phyloP scores from a whole-genome alignment of 2,797 vertebrate genomes.

The Hapalemur alaotrensis region DNA sequence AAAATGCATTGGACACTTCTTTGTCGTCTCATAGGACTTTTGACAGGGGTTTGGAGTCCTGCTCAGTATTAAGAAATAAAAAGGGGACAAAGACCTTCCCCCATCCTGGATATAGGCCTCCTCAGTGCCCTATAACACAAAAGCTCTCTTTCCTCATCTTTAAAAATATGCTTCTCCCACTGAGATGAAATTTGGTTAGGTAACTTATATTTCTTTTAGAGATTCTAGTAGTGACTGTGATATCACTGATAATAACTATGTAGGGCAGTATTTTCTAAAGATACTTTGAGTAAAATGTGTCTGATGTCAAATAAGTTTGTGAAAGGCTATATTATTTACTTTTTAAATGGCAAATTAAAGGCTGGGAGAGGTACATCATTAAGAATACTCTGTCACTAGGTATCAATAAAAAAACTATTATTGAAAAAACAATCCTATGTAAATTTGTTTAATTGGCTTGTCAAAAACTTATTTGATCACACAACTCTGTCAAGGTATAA shows the following conservation, averaged over 20 bases:
- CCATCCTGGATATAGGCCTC: neutral
- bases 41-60: neutral
- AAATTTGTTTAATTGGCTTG: slow-evolving; percentile 40
- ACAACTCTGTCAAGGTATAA: neutral
- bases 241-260: slow-evolving; percentile 34
- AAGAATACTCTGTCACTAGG: neutral
- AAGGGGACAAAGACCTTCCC: neutral
- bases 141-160: slow-evolving; percentile 27
- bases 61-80: slow-evolving; percentile 6
- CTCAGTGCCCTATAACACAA: slow-evolving; percentile 2
- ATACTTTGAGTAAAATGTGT: slow-evolving; percentile 5
- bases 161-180: slow-evolving; percentile 22
- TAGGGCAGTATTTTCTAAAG: slow-evolving; percentile 27
- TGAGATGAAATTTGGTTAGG: neutral
- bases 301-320: neutral
- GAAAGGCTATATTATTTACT: neutral
- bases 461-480: slow-evolving; percentile 31
- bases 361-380: neutral
- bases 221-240: neutral
- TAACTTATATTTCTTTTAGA: slow-evolving; percentile 15
- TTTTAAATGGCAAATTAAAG: slow-evolving; percentile 51
- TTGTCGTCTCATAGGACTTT: slow-evolving; percentile 19
- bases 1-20: neutral
- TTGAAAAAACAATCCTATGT: neutral
- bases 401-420: neutral